These are phyloP conservation scores for Stegodyphus mimosarum DNA, from an alignment of 1,140 invertebrate genomes.

Conservation along the genomic window DNA sequence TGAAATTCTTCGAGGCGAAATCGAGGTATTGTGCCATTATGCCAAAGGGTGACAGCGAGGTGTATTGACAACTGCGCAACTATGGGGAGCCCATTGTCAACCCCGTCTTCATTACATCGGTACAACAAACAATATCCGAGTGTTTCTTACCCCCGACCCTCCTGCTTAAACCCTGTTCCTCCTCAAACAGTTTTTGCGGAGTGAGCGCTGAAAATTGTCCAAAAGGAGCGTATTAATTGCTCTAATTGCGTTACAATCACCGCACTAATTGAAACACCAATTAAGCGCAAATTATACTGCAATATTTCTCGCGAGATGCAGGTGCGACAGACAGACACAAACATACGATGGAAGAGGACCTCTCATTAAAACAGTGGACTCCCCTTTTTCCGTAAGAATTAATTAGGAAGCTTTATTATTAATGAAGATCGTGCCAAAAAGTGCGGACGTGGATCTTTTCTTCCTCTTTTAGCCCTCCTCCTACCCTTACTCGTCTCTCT, in stretches of 20 bases:
- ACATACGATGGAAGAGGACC: slow-evolving; percentile 17
- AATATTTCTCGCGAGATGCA: slow-evolving; percentile 59
- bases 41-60: not conserved
- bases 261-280: slow-evolving; percentile 61
- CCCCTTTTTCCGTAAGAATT: slow-evolving; percentile 50
- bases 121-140: slow-evolving; percentile 37
- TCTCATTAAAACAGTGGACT: slow-evolving; percentile 53
- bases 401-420: slow-evolving; percentile 61
- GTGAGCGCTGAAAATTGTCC: not conserved
- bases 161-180: not conserved
- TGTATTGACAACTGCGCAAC: slow-evolving; percentile 18
- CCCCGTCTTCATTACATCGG: slow-evolving; percentile 39
- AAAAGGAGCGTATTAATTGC: slow-evolving; percentile 60
- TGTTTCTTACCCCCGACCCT: slow-evolving; percentile 7
- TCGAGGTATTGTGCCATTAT: too few species aligned
- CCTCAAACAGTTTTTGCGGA: not conserved
- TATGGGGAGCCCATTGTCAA: not conserved
- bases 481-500: not conserved
- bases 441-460: slow-evolving; percentile 54
- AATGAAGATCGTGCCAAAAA: slow-evolving; percentile 61
- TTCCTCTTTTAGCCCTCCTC: slow-evolving; percentile 2
- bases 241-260: slow-evolving; percentile 61
- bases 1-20: too few species aligned
- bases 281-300: slow-evolving; percentile 61
- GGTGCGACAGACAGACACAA: slow-evolving; percentile 56